Conservation (phyloP, 2,888 invertebrate species). For the Hymenopus coronatus region DNA sequence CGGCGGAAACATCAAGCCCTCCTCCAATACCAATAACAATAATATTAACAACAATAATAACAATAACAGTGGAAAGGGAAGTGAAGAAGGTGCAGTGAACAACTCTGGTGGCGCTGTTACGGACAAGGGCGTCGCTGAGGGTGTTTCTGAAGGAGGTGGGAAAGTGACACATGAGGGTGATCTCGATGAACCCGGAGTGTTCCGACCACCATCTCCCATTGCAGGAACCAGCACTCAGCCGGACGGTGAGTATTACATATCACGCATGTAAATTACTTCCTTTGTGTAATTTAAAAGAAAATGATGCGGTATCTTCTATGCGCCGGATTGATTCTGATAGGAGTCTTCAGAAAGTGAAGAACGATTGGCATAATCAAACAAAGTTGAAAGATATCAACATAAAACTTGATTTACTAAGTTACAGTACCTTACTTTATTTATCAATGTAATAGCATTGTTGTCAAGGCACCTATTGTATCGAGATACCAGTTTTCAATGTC, state of each 20-base stretch:
- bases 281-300: too few relatives aligned
- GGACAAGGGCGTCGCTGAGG: background rate
- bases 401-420: too few relatives aligned
- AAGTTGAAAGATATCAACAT: too few relatives aligned
- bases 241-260: slow-evolving; percentile 35
- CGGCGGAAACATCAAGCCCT: slow-evolving; percentile 35
- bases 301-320: too few relatives aligned
- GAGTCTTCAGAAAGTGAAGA: too few relatives aligned
- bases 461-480: too few relatives aligned
- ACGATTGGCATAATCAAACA: too few relatives aligned
- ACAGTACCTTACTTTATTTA: too few relatives aligned
- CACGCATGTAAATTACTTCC: background rate
- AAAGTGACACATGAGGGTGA: slow-evolving; percentile 19
- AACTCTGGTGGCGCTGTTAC: background rate
- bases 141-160: background rate
- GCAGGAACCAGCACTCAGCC: slow-evolving; percentile 39
- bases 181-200: slow-evolving; percentile 14
- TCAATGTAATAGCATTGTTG: too few relatives aligned
- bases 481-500: too few relatives aligned
- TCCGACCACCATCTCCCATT: slow-evolving; percentile 39
- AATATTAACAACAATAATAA: background rate
- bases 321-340: too few relatives aligned
- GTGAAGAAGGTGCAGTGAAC: background rate
- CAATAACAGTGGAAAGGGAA: background rate
- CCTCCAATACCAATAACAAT: background rate